Percentiles rank a stretch among this genome's conserved stretches.
Conservation (phyloP, 2,113 vertebrate species). For the Ictidomys tridecemlineatus region DNA sequence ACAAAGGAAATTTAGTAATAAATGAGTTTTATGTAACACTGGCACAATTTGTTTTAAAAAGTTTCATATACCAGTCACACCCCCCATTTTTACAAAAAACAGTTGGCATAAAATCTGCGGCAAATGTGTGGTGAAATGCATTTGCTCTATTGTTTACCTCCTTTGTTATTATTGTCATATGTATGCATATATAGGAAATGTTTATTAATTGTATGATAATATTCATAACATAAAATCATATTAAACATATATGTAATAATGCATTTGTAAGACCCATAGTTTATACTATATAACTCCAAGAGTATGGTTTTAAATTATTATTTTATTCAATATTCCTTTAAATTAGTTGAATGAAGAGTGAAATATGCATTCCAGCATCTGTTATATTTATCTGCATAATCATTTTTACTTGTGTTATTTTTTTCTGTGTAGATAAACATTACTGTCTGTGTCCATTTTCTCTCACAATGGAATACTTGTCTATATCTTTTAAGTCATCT, state of each 20-base stretch:
- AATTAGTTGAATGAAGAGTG: background rate
- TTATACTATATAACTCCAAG: background rate
- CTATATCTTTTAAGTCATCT: background rate
- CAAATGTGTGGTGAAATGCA: no score
- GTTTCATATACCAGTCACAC: no score
- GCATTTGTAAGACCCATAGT: background rate
- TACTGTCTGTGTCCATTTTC: background rate
- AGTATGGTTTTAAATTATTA: background rate
- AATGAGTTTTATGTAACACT: no score
- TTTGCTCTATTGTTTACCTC: background rate
- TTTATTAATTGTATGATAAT: background rate
- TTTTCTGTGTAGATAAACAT: background rate
- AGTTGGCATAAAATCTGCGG: no score
- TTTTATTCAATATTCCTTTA: background rate
- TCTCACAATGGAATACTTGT: background rate
- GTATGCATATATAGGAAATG: background rate
- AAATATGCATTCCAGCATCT: background rate
- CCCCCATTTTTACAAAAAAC: no score
- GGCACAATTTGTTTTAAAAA: no score
- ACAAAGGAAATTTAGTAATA: no score
- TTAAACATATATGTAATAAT: background rate
- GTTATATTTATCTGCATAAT: background rate
- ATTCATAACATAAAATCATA: background rate
- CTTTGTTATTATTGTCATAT: background rate
- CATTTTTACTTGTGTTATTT: background rate